A percentile compares a stretch with the other conserved stretches of the same genome.
These are phyloP conservation scores for Clupea harengus DNA, from an alignment of 2,113 vertebrate species.

Conservation along the genomic window DNA sequence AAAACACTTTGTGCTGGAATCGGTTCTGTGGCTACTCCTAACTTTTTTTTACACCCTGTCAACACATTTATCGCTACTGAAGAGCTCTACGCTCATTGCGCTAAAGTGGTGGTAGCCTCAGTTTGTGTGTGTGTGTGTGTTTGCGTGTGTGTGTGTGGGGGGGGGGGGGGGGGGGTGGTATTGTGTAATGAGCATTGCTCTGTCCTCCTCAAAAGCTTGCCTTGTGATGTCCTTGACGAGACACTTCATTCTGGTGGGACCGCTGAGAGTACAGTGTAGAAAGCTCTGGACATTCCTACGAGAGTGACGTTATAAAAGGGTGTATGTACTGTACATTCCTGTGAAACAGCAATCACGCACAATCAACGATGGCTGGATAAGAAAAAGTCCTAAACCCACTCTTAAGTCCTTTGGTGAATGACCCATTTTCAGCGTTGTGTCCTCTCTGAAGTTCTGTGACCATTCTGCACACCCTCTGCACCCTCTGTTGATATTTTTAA, in stretches of 20 bases:
- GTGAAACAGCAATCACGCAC: not conserved
- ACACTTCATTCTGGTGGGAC: not conserved
- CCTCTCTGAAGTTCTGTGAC: not conserved
- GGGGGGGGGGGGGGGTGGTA: too few relatives aligned
- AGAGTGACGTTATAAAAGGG: too few relatives aligned
- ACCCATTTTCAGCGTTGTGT: not conserved
- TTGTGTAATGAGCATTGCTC: not conserved
- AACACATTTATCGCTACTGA: too few relatives aligned
- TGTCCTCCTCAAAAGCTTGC: not conserved
- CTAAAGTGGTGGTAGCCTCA: not conserved
- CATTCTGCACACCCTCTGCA: not conserved
- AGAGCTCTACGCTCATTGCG: too few relatives aligned
- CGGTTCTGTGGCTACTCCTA: too few relatives aligned
- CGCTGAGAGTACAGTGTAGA: not conserved
- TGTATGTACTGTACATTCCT: too few relatives aligned
- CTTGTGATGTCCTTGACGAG: not conserved
- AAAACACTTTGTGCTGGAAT: too few relatives aligned
- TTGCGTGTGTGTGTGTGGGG: not conserved
- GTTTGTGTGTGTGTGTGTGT: not conserved
- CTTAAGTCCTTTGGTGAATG: not conserved
- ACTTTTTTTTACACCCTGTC: too few relatives aligned
- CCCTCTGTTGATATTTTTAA: constrained; percentile 16
- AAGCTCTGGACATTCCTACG: too few relatives aligned
- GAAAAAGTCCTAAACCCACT: not conserved
- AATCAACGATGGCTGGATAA: not conserved